These are phyloP conservation scores for Heterocephalus glaber DNA, from an alignment of 2,113 vertebrate species.

Conservation along the genomic window DNA sequence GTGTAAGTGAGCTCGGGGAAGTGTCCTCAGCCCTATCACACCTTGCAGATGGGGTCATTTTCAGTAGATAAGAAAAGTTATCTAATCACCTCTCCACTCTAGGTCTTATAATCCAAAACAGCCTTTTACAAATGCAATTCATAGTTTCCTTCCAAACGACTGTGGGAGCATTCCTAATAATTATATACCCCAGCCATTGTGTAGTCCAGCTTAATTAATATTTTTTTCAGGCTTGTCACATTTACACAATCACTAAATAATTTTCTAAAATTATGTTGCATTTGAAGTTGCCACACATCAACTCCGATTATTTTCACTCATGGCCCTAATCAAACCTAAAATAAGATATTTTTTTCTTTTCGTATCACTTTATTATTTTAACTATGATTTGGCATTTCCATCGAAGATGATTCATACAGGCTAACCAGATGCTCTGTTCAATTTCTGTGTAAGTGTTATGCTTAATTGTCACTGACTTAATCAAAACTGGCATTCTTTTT, in stretches of 20 bases:
- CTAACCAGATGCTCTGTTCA: constrained; percentile 62
- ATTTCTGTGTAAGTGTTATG: constrained; percentile 37
- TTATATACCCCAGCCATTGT: constrained; percentile 30
- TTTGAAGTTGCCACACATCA: constrained; percentile 31
- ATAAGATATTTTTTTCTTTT: neutral
- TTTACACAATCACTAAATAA: constrained; percentile 52
- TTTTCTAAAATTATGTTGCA: constrained; percentile 64
- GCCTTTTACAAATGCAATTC: neutral
- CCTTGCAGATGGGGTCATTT: neutral
- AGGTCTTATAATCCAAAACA: neutral
- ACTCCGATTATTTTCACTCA: constrained; percentile 58
- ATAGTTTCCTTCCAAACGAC: constrained; percentile 18
- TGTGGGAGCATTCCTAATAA: constrained; percentile 50
- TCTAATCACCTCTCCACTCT: neutral
- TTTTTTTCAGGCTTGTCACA: constrained; percentile 60
- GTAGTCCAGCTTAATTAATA: constrained; percentile 69
- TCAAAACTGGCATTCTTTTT: constrained; percentile 48
- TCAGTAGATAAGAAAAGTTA: neutral
- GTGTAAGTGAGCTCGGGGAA: neutral
- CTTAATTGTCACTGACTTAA: constrained; percentile 60
- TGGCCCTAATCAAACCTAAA: constrained; percentile 45
- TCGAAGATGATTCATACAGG: constrained; percentile 40
- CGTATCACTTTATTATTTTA: constrained; percentile 19
- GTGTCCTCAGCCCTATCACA: too few species aligned
- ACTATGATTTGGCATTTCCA: constrained; percentile 16